Percentiles rank a stretch among this genome's conserved stretches.
Evolutionary conservation across 2,888 invertebrate species (phyloP).

Genomic region (Morpho achilles): DNA sequence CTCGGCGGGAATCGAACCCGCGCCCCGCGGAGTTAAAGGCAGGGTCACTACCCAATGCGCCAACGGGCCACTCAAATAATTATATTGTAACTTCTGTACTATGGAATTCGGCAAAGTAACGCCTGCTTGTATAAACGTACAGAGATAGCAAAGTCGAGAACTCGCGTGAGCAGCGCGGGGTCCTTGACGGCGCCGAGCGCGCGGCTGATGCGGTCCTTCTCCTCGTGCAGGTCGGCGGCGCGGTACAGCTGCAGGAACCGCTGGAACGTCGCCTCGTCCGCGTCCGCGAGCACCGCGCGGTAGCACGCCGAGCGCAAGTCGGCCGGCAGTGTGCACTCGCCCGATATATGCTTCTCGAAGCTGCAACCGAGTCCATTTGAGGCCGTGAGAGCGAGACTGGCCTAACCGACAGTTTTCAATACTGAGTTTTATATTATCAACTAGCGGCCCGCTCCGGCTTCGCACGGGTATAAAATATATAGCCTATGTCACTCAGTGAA

Average conservation of each 20-base stretch:
- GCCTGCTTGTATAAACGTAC: slow-evolving; percentile 65
- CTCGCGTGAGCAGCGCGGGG: slow-evolving; percentile 83
- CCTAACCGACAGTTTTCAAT: too few species aligned
- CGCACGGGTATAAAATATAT: too few species aligned
- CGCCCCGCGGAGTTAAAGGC: too few species aligned
- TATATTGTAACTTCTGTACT: too few species aligned
- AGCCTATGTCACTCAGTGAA: too few species aligned
- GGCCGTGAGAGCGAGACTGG: too few species aligned
- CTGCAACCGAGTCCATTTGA: slow-evolving; percentile 36
- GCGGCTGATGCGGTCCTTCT: slow-evolving; percentile 93
- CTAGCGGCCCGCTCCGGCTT: too few species aligned
- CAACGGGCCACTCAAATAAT: too few species aligned
- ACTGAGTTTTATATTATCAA: too few species aligned
- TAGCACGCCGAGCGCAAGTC: slow-evolving; percentile 93
- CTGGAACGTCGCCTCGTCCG: slow-evolving; percentile 85
- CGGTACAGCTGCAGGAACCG: slow-evolving; percentile 90
- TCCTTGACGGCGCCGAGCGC: slow-evolving; percentile 90
- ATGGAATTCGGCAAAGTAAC: too few species aligned
- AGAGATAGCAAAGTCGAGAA: slow-evolving; percentile 90
- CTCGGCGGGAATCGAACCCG: too few species aligned
- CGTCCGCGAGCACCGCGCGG: slow-evolving; percentile 86
- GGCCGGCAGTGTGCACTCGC: slow-evolving; percentile 83
- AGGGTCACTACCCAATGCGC: too few species aligned
- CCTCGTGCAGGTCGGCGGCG: slow-evolving; percentile 93
- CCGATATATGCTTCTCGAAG: slow-evolving; percentile 83